Conservation (phyloP, 2,797 vertebrate species). For the Cyclura pinguis region DNA sequence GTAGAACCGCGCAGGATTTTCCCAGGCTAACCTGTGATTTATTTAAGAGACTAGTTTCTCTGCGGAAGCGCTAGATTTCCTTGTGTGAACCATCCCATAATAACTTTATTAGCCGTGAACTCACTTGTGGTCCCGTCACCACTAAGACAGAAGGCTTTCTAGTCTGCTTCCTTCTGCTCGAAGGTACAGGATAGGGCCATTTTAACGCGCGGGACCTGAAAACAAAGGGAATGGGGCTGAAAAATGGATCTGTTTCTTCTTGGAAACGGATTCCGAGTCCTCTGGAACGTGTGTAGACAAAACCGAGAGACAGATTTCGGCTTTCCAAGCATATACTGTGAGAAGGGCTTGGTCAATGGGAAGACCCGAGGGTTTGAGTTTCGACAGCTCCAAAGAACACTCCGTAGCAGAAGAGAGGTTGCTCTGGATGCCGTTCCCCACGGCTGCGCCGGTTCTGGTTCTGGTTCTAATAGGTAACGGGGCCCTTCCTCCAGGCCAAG, state of each 20-base stretch:
- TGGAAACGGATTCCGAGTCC: background rate
- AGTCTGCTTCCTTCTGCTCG: background rate
- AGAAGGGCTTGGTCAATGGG: background rate
- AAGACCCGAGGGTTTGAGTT: background rate
- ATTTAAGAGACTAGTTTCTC: background rate
- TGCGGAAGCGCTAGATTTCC: background rate
- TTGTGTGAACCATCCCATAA: background rate
- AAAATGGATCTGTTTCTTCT: background rate
- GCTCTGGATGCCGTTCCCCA: background rate
- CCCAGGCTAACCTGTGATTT: constrained; percentile 8
- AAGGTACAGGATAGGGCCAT: background rate
- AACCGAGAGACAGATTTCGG: background rate
- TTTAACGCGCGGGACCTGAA: background rate
- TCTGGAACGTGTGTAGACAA: constrained; percentile 18
- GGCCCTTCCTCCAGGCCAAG: background rate
- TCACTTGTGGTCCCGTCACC: background rate
- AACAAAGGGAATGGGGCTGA: background rate
- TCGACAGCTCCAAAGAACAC: background rate
- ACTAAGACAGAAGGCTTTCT: constrained; percentile 22
- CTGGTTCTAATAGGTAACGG: no score
- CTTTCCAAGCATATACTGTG: background rate
- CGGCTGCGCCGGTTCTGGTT: background rate
- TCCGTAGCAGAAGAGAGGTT: background rate
- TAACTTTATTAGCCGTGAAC: background rate
- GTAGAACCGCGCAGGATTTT: constrained; percentile 36